Evolutionary conservation across 2,113 vertebrate genomes (phyloP).

Genomic region (Pleuronectes platessa): DNA sequence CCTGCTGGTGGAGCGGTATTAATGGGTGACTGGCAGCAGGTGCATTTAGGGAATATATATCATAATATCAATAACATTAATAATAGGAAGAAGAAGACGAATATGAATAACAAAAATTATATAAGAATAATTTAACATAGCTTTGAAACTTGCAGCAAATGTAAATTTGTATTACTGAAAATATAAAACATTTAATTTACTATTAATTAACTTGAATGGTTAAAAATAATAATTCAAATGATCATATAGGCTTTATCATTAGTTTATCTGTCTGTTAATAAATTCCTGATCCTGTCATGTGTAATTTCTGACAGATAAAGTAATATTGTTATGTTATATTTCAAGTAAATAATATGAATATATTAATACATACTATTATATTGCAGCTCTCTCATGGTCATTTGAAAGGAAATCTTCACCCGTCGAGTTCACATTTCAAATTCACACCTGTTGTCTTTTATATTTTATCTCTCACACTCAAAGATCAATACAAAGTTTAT

Average conservation of each 20-base stretch:
- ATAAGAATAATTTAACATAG: neutral
- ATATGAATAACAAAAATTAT: too few species aligned
- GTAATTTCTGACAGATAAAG: neutral
- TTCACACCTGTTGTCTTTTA: neutral
- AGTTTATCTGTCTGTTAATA: too few species aligned
- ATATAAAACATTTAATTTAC: neutral
- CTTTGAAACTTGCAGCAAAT: neutral
- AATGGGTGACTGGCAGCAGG: neutral
- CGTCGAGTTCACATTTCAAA: too few species aligned
- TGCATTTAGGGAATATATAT: too few species aligned
- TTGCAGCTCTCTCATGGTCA: too few species aligned
- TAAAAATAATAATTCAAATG: too few species aligned
- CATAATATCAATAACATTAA: too few species aligned
- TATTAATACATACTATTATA: neutral
- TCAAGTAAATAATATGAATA: neutral
- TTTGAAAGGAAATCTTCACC: neutral
- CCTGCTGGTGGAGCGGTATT: neutral
- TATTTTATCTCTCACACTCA: neutral
- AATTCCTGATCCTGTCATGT: neutral
- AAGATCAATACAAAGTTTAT: neutral
- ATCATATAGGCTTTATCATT: too few species aligned
- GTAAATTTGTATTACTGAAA: too few species aligned
- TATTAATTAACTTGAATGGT: too few species aligned
- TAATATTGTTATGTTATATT: neutral
- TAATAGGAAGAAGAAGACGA: too few species aligned